Conservation (phyloP, 2,113 vertebrate genomes). For the Diphyllodes magnificus region DNA sequence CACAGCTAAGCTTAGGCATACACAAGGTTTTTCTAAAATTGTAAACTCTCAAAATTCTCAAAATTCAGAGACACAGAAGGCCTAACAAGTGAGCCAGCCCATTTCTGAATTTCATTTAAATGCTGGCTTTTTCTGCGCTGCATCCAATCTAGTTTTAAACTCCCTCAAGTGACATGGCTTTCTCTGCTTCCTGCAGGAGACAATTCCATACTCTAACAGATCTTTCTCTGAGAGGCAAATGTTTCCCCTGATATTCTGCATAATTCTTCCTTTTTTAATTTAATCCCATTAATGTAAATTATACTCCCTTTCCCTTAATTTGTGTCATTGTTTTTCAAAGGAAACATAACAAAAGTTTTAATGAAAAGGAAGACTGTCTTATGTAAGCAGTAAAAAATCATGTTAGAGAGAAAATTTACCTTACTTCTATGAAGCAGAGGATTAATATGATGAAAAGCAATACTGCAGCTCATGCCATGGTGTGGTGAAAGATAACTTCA, state of each 20-base stretch:
- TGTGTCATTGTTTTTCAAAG: conserved; percentile 37
- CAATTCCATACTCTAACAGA: neutral
- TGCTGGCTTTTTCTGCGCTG: neutral
- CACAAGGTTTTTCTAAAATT: neutral
- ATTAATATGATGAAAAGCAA: neutral
- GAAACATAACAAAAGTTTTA: conserved; percentile 15
- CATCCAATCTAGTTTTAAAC: neutral
- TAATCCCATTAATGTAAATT: neutral
- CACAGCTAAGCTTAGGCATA: neutral
- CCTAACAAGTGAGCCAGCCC: neutral
- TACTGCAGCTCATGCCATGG: neutral
- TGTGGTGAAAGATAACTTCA: neutral
- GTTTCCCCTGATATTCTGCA: neutral
- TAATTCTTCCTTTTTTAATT: conserved; percentile 4
- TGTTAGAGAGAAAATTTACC: neutral
- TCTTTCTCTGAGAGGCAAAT: neutral
- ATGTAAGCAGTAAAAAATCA: neutral
- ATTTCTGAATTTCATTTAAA: neutral
- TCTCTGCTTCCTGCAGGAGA: neutral
- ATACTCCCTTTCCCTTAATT: conserved; percentile 39
- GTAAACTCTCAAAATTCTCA: neutral
- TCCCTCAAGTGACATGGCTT: neutral
- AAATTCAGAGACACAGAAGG: neutral
- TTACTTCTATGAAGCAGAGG: neutral
- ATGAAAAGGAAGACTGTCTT: conserved; percentile 1